Percentiles rank a stretch among this genome's conserved stretches.
These are phyloP conservation scores for Eurypyga helias DNA, from an alignment of 2,113 vertebrate species.

Conservation along the genomic window DNA sequence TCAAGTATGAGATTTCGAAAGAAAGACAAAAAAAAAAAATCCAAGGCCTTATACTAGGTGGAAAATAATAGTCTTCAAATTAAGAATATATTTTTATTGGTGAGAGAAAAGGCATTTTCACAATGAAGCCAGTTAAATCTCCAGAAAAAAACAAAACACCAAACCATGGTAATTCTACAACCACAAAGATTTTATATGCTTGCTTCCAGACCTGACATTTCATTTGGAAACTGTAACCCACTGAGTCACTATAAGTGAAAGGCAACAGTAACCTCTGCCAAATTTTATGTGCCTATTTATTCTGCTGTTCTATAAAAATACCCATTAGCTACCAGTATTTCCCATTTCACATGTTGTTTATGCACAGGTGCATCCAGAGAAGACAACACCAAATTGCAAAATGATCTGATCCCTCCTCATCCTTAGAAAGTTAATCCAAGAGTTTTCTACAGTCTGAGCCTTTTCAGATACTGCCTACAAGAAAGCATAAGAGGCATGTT, in stretches of 20 bases:
- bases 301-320: conserved; percentile 24
- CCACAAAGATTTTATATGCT: neutral
- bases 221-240: conserved; percentile 1
- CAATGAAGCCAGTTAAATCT: neutral
- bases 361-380: neutral
- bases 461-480: neutral
- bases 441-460: neutral
- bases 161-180: neutral
- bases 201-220: conserved; percentile 6
- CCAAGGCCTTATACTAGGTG: neutral
- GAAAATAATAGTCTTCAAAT: neutral
- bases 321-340: neutral
- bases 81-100: neutral
- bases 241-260: conserved; percentile 31
- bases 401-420: neutral
- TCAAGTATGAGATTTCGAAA: neutral
- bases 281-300: conserved; percentile 35
- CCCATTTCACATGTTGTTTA: neutral
- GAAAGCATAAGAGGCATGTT: neutral
- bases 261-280: conserved; percentile 28
- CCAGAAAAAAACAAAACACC: neutral
- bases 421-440: neutral
- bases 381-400: neutral
- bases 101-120: neutral
- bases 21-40: neutral